Conservation (phyloP, 2,888 invertebrate genomes). For the Metallyticus violacea region DNA sequence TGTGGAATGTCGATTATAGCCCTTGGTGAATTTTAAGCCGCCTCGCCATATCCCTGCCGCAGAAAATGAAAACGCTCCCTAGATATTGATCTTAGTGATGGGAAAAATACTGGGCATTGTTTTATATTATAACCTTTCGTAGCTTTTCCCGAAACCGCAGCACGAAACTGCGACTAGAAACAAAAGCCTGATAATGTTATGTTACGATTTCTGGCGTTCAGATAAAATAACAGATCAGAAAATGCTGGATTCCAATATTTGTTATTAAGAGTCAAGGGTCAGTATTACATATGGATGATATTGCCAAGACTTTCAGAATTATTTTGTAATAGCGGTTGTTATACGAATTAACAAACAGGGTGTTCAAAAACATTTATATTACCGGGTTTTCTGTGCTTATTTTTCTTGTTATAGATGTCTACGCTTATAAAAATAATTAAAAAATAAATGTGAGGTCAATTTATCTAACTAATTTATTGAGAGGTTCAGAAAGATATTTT, state of each 20-base stretch:
- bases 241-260: not conserved
- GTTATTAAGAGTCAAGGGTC: not conserved
- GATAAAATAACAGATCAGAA: not conserved
- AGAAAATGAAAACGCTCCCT: not conserved
- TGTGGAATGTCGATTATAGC: not conserved
- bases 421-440: too few relatives aligned
- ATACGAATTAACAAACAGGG: not conserved
- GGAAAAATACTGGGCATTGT: not conserved
- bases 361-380: too few relatives aligned
- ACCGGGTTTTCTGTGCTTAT: too few relatives aligned
- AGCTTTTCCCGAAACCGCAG: not conserved
- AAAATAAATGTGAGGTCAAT: too few relatives aligned
- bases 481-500: too few relatives aligned
- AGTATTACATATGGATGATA: not conserved
- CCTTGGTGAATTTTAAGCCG: not conserved
- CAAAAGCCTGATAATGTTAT: not conserved
- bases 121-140: not conserved
- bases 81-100: not conserved
- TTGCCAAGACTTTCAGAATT: not conserved
- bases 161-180: not conserved
- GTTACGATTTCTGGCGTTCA: not conserved
- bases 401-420: too few relatives aligned
- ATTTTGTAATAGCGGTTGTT: not conserved
- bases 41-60: too few relatives aligned
- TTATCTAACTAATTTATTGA: too few relatives aligned